Percentiles rank a stretch among this genome's conserved stretches.
phyloP scores from a whole-genome alignment of 2,888 invertebrate genomes.

The Morpho deidamia region DNA sequence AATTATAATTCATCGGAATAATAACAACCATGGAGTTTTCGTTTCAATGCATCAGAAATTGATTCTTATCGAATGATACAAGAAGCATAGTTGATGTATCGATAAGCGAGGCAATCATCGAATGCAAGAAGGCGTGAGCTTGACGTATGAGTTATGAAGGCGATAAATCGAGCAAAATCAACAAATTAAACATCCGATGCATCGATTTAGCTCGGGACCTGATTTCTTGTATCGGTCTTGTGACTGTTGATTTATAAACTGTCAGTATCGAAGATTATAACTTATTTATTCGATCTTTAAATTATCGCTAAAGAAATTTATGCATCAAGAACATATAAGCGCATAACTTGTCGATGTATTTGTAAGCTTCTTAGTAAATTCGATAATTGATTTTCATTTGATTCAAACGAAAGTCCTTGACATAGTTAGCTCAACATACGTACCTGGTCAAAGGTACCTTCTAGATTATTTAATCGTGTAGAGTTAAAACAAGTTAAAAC shows the following conservation, averaged over 20 bases:
- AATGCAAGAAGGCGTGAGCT: conserved; percentile 54
- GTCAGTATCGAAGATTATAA: background rate
- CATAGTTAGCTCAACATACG: no score
- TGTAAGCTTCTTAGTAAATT: no score
- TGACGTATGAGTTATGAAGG: conserved; percentile 49
- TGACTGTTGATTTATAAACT: conserved; percentile 6
- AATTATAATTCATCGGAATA: background rate
- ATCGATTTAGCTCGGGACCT: conserved; percentile 16
- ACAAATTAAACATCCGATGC: conserved; percentile 33
- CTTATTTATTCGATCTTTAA: background rate
- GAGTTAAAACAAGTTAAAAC: no score
- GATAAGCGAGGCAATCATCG: conserved; percentile 37
- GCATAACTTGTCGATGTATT: no score
- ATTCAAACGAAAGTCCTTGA: no score
- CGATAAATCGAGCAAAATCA: conserved; percentile 66
- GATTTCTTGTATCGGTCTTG: conserved; percentile 10
- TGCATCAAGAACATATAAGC: no score
- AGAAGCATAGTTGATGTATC: conserved; percentile 31
- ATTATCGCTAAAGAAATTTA: background rate
- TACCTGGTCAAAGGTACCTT: no score
- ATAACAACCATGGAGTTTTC: conserved; percentile 8
- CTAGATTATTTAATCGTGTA: no score
- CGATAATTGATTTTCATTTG: no score
- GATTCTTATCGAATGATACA: conserved; percentile 26
- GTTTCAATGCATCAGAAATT: conserved; percentile 18